A percentile compares a stretch with the other conserved stretches of the same genome.
Evolutionary conservation across 2,797 vertebrate species (phyloP).

Genomic region (Cynopterus sphinx): DNA sequence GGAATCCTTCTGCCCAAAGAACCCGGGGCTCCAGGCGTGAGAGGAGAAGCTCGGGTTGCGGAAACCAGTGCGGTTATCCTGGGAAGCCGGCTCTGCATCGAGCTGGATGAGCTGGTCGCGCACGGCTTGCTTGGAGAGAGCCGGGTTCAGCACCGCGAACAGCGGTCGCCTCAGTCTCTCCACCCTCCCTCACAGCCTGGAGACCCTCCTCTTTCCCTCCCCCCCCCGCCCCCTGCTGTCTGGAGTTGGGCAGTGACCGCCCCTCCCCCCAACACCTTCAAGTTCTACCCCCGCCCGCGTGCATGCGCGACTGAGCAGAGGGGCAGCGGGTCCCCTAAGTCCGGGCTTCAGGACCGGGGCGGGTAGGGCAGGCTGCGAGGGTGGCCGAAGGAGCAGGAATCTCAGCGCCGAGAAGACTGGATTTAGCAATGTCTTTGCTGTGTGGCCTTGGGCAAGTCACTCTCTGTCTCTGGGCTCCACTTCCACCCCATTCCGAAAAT

Average conservation of each 20-base stretch:
- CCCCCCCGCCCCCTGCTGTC: not conserved
- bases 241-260: conserved; percentile 59
- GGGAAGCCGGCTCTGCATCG: not conserved
- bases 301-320: conserved; percentile 61
- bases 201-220: conserved; percentile 3
- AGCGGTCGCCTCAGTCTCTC: conserved; percentile 14
- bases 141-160: conserved; percentile 69
- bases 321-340: conserved; percentile 68
- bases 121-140: not conserved
- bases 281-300: conserved; percentile 44
- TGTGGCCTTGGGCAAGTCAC: conserved; percentile 80
- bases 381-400: conserved; percentile 34
- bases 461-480: conserved; percentile 64
- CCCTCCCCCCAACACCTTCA: conserved; percentile 47
- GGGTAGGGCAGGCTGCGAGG: conserved; percentile 41
- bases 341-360: conserved; percentile 65
- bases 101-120: not conserved
- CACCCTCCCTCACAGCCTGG: not conserved
- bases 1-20: conserved; percentile 56
- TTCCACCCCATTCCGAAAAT: conserved; percentile 37
- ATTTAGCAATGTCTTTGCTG: conserved; percentile 73
- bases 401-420: conserved; percentile 7
- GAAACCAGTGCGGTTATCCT: not conserved
- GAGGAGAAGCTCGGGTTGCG: conserved; percentile 37
- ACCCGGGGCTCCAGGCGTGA: not conserved